Conservation (phyloP, 2,797 vertebrate genomes). For the Masticophis lateralis region DNA sequence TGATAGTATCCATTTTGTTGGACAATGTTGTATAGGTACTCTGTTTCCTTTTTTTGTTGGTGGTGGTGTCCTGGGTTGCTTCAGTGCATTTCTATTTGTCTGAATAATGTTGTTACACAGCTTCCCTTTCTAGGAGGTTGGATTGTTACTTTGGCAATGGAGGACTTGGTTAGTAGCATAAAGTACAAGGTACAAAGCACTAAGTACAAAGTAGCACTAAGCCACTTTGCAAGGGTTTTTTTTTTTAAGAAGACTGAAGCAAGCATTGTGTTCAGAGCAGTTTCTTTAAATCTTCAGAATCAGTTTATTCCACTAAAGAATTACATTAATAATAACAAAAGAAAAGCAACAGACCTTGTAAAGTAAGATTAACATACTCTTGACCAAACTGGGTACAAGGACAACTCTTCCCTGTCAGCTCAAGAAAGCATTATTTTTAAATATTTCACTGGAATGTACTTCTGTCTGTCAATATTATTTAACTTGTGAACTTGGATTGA, state of each 20-base stretch:
- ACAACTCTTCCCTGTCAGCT: conserved; percentile 11
- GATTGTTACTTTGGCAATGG: not conserved
- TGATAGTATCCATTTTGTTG: not conserved
- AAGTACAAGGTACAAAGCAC: not conserved
- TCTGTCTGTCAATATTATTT: conserved; percentile 50
- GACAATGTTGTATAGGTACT: not conserved
- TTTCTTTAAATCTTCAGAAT: conserved; percentile 16
- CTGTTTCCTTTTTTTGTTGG: not conserved
- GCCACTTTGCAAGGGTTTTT: not conserved
- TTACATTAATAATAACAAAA: not conserved
- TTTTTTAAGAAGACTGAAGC: not conserved
- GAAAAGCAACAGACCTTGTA: not conserved
- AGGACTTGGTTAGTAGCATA: not conserved
- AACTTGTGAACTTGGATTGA: conserved; percentile 45
- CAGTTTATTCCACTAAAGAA: conserved; percentile 27
- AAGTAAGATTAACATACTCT: conserved; percentile 8
- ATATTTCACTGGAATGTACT: conserved; percentile 52
- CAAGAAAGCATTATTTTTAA: conserved; percentile 36
- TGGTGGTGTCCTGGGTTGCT: not conserved
- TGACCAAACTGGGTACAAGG: not conserved
- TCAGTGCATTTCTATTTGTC: not conserved
- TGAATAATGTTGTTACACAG: not conserved
- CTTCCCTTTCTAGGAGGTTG: not conserved
- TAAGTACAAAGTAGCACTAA: not conserved
- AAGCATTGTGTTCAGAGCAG: not conserved